phyloP scores from a whole-genome alignment of 2,797 vertebrate species.

The Acanthiza pusilla region DNA sequence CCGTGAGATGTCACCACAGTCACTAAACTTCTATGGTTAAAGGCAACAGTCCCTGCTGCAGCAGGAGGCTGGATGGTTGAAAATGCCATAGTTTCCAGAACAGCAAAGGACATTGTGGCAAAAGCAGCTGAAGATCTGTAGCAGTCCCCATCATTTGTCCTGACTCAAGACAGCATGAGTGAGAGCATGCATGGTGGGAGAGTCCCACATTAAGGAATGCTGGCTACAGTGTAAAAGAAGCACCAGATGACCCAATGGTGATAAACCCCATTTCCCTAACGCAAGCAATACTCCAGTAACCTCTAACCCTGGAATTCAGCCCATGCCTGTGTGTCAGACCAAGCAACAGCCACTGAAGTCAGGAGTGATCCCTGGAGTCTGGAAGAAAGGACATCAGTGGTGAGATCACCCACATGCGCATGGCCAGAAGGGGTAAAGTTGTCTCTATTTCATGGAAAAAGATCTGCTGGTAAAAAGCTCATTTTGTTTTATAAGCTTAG shows the following conservation, averaged over 20 bases:
- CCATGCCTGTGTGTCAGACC: background rate
- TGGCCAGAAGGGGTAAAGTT: background rate
- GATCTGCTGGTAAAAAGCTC: background rate
- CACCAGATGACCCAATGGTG: background rate
- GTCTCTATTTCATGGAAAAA: background rate
- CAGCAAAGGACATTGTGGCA: background rate
- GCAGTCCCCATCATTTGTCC: background rate
- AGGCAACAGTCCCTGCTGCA: background rate
- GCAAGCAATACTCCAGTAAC: background rate
- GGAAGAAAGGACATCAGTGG: background rate
- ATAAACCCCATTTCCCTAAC: background rate
- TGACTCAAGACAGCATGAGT: background rate
- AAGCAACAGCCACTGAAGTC: background rate
- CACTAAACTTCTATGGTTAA: background rate
- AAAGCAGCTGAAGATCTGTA: background rate
- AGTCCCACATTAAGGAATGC: rapidly evolving
- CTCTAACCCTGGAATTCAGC: background rate
- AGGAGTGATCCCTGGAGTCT: background rate
- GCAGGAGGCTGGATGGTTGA: background rate
- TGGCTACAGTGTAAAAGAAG: background rate
- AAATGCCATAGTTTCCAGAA: background rate
- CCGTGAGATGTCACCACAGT: background rate
- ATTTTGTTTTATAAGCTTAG: background rate
- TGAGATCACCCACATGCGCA: background rate
- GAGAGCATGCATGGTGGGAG: background rate